A percentile compares a stretch with the other conserved stretches of the same genome.
Conservation (phyloP, 2,888 invertebrate genomes). For the Zelleria hepariella region DNA sequence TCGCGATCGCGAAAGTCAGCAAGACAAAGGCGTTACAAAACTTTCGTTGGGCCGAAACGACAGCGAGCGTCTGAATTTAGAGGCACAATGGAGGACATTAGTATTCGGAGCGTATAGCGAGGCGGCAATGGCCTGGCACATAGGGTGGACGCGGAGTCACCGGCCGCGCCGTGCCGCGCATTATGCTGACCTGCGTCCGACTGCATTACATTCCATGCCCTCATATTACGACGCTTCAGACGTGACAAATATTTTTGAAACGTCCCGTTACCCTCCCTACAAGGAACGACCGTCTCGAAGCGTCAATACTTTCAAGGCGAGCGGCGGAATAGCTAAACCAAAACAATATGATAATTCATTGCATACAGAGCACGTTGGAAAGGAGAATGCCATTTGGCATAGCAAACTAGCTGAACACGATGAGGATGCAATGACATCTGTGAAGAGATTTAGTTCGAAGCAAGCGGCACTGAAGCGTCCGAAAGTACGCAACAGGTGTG, state of each 20-base stretch:
- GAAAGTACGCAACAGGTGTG: conserved; percentile 34
- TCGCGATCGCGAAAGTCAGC: conserved; percentile 53
- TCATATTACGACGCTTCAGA: conserved; percentile 51
- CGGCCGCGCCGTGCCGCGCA: conserved; percentile 61
- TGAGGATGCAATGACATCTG: not conserved
- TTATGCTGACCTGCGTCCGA: conserved; percentile 39
- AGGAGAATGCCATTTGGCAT: not conserved
- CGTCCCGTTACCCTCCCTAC: conserved; percentile 42
- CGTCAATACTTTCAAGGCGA: conserved; percentile 24
- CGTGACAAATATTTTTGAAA: conserved; percentile 43
- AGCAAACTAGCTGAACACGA: not conserved
- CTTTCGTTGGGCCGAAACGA: conserved; percentile 45
- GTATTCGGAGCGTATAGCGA: conserved; percentile 47
- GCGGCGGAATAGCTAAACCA: conserved; percentile 6
- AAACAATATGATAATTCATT: not conserved
- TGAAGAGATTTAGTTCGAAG: not conserved
- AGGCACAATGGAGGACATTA: conserved; percentile 51
- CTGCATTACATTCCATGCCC: conserved; percentile 40
- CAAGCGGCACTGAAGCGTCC: conserved; percentile 4
- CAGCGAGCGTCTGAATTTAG: conserved; percentile 33
- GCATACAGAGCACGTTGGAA: not conserved
- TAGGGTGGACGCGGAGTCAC: conserved; percentile 61
- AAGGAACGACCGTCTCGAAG: conserved; percentile 14
- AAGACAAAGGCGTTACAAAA: conserved; percentile 61
- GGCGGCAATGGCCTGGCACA: conserved; percentile 38